These are phyloP conservation scores for Calliphora vomitoria DNA, from an alignment of 2,888 invertebrate species.

Conservation along the genomic window DNA sequence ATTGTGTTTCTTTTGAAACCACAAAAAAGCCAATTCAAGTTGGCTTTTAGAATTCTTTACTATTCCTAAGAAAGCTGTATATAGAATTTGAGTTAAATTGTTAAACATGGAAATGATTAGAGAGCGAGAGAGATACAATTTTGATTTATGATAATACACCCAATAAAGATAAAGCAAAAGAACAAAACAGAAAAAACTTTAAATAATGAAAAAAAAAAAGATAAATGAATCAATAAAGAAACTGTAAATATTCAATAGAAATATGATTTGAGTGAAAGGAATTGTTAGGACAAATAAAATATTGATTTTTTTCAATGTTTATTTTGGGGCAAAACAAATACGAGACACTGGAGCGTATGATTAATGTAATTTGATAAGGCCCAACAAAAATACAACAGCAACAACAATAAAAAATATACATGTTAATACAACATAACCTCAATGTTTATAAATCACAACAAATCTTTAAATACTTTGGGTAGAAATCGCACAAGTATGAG, in stretches of 20 bases:
- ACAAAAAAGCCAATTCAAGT: not conserved
- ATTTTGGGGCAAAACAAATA: not conserved
- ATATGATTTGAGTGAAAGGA: not conserved
- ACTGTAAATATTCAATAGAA: conserved; percentile 34
- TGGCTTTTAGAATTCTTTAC: not conserved
- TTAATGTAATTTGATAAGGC: conserved; percentile 22
- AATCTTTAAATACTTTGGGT: too few species aligned
- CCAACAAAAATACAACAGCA: not conserved
- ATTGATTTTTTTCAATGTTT: not conserved
- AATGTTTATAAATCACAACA: not conserved
- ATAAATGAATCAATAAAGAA: conserved; percentile 27
- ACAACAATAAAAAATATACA: too few species aligned
- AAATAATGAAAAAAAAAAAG: not conserved
- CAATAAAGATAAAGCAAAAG: not conserved
- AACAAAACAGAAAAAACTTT: not conserved
- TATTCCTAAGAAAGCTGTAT: not conserved
- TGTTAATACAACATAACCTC: not conserved
- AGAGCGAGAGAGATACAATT: conserved; percentile 10
- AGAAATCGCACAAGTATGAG: too few species aligned
- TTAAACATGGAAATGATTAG: conserved; percentile 25
- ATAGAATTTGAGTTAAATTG: not conserved
- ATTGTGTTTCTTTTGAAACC: not conserved
- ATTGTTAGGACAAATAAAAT: conserved; percentile 20
- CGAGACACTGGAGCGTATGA: not conserved
- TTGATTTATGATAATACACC: conserved; percentile 46